Evolutionary conservation across 2,113 vertebrate genomes (phyloP).

Genomic region (Proteles cristata): DNA sequence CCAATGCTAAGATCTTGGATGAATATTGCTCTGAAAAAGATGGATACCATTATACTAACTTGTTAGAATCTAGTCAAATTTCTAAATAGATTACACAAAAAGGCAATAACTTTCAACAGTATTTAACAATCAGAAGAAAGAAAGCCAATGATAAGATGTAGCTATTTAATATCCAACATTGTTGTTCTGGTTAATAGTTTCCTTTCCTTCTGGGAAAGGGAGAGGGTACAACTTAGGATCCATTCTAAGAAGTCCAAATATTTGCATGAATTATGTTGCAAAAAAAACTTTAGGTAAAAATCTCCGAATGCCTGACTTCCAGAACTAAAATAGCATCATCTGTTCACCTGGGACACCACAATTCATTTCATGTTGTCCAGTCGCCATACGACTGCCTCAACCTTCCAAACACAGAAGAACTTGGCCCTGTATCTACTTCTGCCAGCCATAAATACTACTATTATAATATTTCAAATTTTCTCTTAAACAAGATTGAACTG

Average conservation of each 20-base stretch:
- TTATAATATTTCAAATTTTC: not conserved
- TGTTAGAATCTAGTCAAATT: not conserved
- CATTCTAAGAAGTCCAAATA: constrained; percentile 18
- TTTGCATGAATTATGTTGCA: constrained; percentile 6
- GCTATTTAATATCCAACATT: constrained; percentile 8
- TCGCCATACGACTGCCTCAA: not conserved
- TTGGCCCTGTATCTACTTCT: not conserved
- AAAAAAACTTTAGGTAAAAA: not conserved
- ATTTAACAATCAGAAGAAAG: constrained; percentile 5
- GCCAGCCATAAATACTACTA: constrained; percentile 8
- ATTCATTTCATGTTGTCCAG: constrained; percentile 17
- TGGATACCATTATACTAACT: not conserved
- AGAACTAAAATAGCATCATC: constrained; percentile 26
- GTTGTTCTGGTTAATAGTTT: not conserved
- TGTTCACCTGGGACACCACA: not conserved
- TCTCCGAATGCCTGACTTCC: not conserved
- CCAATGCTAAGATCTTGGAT: not conserved
- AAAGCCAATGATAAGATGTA: not conserved
- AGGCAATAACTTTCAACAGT: not conserved
- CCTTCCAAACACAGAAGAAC: constrained; percentile 22
- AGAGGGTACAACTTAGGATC: not conserved
- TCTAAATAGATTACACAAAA: not conserved
- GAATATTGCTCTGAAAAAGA: not conserved
- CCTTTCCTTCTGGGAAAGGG: not conserved
- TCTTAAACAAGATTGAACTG: constrained; percentile 17